Conservation (phyloP, 2,888 invertebrate species). For the Iselma pallidipennis region DNA sequence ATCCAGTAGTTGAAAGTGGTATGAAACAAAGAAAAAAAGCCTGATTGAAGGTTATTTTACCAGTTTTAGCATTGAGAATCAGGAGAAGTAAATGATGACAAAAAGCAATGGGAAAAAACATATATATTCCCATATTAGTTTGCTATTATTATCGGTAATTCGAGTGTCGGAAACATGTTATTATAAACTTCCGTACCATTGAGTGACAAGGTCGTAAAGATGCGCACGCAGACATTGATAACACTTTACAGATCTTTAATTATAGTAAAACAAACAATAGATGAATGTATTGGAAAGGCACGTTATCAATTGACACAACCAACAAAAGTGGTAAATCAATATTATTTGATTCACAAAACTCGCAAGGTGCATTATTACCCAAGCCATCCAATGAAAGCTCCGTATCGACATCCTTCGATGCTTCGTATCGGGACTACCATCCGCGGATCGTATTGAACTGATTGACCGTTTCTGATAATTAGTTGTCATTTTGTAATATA, state of each 20-base stretch:
- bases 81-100: constrained; percentile 19
- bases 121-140: constrained; percentile 44
- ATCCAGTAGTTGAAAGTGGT: not conserved
- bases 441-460: constrained; percentile 16
- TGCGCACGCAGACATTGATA: constrained; percentile 32
- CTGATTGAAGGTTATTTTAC: not conserved
- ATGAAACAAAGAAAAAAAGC: not conserved
- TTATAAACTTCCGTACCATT: constrained; percentile 49
- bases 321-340: too few species aligned
- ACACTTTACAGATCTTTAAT: constrained; percentile 12
- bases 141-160: constrained; percentile 44
- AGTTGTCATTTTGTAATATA: constrained; percentile 8
- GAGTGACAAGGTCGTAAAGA: constrained; percentile 44
- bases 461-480: constrained; percentile 15
- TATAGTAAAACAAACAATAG: constrained; percentile 2
- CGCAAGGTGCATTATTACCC: not conserved
- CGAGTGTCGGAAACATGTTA: constrained; percentile 51
- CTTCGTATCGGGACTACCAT: constrained; percentile 29
- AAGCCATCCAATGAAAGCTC: constrained; percentile 46
- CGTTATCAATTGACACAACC: too few species aligned
- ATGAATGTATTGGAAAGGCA: too few species aligned
- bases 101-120: constrained; percentile 28
- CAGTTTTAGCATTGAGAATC: constrained; percentile 15
- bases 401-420: constrained; percentile 46
- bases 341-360: not conserved